Conservation (phyloP, 2,888 invertebrate genomes). For the Cephus sareptanus region DNA sequence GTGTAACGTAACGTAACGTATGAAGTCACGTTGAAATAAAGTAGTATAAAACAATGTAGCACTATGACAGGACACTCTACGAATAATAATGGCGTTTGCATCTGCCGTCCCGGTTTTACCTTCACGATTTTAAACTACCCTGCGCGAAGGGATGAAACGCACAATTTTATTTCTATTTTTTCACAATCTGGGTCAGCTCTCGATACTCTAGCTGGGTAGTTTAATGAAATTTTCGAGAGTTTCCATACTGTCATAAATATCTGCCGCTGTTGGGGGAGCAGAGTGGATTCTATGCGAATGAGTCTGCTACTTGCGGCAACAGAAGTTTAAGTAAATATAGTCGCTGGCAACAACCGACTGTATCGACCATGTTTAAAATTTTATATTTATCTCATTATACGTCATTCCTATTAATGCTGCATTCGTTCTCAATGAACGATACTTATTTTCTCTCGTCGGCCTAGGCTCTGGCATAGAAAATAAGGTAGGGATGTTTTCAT, state of each 20-base stretch:
- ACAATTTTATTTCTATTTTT: slow-evolving; percentile 1
- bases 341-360: background rate
- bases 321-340: background rate
- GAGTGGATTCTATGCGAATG: background rate
- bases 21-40: background rate
- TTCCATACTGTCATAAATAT: slow-evolving; percentile 42
- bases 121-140: background rate
- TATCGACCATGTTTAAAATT: background rate
- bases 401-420: background rate
- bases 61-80: background rate
- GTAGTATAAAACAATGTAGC: background rate
- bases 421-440: background rate
- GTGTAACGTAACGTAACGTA: background rate
- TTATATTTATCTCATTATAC: background rate
- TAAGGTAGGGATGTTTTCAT: background rate
- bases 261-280: background rate
- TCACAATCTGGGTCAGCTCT: background rate
- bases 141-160: background rate
- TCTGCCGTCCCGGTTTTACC: background rate
- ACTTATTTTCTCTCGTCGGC: background rate
- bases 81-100: background rate
- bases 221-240: slow-evolving; percentile 53
- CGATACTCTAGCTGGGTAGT: slow-evolving; percentile 30
- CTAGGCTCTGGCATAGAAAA: background rate
- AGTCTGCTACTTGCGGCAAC: background rate